Evolutionary conservation across 2,888 invertebrate genomes (phyloP).

Genomic region (Drosophila trichaetosa): DNA sequence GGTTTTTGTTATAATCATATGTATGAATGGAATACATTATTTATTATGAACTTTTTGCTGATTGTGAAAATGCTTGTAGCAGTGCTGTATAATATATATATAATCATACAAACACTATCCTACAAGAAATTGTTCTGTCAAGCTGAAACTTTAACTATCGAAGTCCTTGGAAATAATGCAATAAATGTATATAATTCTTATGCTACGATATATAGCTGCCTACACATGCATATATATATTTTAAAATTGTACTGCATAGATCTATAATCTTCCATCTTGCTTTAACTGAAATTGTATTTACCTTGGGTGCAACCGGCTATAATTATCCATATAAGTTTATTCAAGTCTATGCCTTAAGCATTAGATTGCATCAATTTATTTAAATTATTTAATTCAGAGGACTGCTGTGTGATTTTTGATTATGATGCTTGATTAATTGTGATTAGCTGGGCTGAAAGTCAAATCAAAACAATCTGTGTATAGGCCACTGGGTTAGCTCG

Average conservation of each 20-base stretch:
- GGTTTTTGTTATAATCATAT: not conserved
- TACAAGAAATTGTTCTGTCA: not conserved
- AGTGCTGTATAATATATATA: not conserved
- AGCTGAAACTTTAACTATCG: not conserved
- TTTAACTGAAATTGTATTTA: not conserved
- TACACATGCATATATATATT: not conserved
- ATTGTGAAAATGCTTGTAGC: conserved; percentile 6
- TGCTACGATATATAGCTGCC: not conserved
- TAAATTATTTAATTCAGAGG: not conserved
- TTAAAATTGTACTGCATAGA: not conserved
- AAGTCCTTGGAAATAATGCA: not conserved
- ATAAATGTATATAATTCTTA: not conserved
- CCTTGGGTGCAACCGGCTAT: not conserved
- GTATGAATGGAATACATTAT: not conserved
- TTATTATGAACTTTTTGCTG: conserved; percentile 9
- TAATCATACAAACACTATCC: conserved; percentile 22
- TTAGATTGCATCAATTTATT: not conserved
- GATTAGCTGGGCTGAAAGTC: conserved; percentile 48
- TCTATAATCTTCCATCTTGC: not conserved
- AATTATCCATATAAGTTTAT: not conserved
- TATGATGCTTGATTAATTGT: conserved; percentile 28
- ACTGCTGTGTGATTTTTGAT: conserved; percentile 11
- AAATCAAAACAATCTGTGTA: conserved; percentile 31
- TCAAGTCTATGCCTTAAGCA: not conserved
- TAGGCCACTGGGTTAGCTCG: conserved; percentile 45